A percentile compares a stretch with the other conserved stretches of the same genome.
Evolutionary conservation across 2,113 vertebrate genomes (phyloP).

Genomic region (Acinonyx jubatus): DNA sequence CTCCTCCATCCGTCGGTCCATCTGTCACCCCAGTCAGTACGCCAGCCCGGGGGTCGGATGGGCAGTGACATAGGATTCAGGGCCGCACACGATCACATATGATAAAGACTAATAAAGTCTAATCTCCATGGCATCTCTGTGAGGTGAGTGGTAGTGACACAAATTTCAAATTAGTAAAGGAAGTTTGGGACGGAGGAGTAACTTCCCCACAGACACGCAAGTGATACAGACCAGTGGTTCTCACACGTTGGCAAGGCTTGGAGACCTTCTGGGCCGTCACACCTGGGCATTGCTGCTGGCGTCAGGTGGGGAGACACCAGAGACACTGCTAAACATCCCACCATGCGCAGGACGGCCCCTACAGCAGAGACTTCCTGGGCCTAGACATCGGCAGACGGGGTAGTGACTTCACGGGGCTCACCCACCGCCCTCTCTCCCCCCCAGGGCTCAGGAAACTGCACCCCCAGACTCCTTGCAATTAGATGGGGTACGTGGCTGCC

Average conservation of each 20-base stretch:
- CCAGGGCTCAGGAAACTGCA: not conserved
- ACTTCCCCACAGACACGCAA: not conserved
- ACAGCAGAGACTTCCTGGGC: too few relatives aligned
- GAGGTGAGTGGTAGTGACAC: too few relatives aligned
- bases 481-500: not conserved
- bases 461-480: too few relatives aligned
- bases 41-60: not conserved
- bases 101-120: not conserved
- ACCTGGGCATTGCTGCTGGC: too few relatives aligned
- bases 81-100: fast-evolving
- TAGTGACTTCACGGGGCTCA: fast-evolving
- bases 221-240: not conserved
- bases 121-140: fast-evolving
- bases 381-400: too few relatives aligned
- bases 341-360: not conserved
- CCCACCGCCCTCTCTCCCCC: not conserved
- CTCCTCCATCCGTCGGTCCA: too few relatives aligned
- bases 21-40: not conserved
- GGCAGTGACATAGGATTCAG: not conserved
- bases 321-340: too few relatives aligned
- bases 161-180: not conserved
- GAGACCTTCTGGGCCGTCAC: not conserved
- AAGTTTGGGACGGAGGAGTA: not conserved
- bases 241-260: not conserved
- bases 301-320: too few relatives aligned